Evolutionary conservation across 2,797 vertebrate genomes (phyloP).

Genomic region (Tragopan temminckii): DNA sequence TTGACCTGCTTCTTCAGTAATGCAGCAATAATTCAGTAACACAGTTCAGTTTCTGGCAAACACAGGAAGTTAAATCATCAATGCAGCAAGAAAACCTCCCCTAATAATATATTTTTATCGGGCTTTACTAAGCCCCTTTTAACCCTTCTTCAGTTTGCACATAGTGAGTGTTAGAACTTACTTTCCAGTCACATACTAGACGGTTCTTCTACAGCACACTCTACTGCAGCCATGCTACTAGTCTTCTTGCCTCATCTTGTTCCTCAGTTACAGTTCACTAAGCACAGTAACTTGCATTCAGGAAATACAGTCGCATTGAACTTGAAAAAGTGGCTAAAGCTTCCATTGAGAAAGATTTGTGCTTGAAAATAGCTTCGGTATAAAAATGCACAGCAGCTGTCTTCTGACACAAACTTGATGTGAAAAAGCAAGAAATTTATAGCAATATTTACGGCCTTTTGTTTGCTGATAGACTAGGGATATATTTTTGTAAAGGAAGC

Average conservation of each 20-base stretch:
- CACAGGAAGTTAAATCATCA: not conserved
- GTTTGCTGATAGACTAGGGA: not conserved
- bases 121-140: not conserved
- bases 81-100: not conserved
- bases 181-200: not conserved
- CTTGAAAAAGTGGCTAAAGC: not conserved
- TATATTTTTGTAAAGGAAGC: not conserved
- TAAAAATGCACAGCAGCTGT: not conserved
- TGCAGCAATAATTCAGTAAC: not conserved
- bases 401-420: not conserved
- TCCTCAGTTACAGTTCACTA: not conserved
- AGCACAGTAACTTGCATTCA: not conserved
- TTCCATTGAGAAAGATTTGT: not conserved
- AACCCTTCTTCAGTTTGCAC: not conserved
- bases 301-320: not conserved
- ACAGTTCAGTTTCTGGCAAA: not conserved
- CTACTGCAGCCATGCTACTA: not conserved
- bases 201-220: not conserved
- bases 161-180: not conserved
- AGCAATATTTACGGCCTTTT: not conserved
- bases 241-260: not conserved
- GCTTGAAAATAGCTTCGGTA: not conserved
- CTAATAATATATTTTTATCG: not conserved
- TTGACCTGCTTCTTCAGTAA: not conserved
- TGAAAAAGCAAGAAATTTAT: not conserved